Base-by-base conservation (phyloP, 1,140 invertebrate species). In the Phthorimaea operculella region DNA sequence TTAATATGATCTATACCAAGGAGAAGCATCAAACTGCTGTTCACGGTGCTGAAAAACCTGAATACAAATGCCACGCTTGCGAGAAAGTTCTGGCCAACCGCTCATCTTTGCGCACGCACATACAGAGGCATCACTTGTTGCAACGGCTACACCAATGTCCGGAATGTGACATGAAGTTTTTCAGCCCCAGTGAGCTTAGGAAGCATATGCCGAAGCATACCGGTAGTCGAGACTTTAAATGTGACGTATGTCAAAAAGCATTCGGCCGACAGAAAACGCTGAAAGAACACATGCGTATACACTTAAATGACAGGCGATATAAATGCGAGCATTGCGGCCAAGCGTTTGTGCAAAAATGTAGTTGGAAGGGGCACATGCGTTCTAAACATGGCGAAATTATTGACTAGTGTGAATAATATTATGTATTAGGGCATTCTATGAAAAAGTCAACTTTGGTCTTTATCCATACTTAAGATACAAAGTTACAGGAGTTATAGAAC, bases 161-260 rank as follows among this genome's bases (percentile, higher is more conserved):
- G 0, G 45, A 51, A 10, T 70, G 68, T 44, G 64, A 63, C 0
- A 62, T 59, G 60, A 51, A 50, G 4, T 70, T 70, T 34, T 67
- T 52, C 7, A 64, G 64, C 0, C 70, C 66, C 11, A 47, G 58
- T 0, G 64, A 67, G 15, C 49, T 80, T 44, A 68, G 65, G 4
- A 64, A 67, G 18, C 87, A 88, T 57, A 80, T 86, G 71, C 66
- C 80, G 0, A 74, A 70, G 14, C 88, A 89, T 60, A 92, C 90
- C 0, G 91, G 92, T 0, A 88, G 90, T 52, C 90, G 90, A 45
- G 92, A 92, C 9, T 91, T 92, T 67, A 87, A 90, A 59, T 87
- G 87, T 66, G 86, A 88, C 0, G 76, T 88, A 28, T 94, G 93
- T 71, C 87, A 87, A 89, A 89, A 89, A 45, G 82, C 70, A 63